Evolutionary conservation across 2,888 invertebrate species (phyloP).

Genomic region (Protonemura montana): DNA sequence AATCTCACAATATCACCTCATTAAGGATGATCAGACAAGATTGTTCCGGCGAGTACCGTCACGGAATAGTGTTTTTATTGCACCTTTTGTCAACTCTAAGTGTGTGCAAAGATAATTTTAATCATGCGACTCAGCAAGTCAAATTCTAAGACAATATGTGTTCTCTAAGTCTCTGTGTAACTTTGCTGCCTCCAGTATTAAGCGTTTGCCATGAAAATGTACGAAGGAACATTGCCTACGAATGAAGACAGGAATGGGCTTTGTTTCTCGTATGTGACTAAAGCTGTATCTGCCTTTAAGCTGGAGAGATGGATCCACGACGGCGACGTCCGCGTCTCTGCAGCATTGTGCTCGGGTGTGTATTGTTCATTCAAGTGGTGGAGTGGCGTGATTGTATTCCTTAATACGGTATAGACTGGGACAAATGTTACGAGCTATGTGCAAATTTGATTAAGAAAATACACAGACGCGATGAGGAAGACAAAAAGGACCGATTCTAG

Average conservation of each 20-base stretch:
- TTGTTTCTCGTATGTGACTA: neutral
- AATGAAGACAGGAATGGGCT: no score
- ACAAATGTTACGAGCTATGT: neutral
- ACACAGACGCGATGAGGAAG: neutral
- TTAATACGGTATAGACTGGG: neutral
- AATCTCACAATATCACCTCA: neutral
- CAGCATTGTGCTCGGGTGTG: neutral
- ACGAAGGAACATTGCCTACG: neutral
- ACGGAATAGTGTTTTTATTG: neutral
- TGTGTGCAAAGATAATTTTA: neutral
- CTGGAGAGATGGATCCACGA: neutral
- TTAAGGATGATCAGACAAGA: slow-evolving; percentile 12
- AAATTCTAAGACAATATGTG: neutral
- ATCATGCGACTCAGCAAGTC: neutral
- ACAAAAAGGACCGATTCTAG: neutral
- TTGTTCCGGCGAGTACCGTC: neutral
- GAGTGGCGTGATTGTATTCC: neutral
- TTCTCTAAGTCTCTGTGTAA: neutral
- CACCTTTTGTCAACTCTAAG: neutral
- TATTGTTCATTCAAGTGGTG: neutral
- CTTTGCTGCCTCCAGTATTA: neutral
- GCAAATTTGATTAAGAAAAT: neutral
- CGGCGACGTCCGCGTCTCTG: neutral
- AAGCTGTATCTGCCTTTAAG: neutral
- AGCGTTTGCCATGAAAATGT: neutral